Evolutionary conservation across 2,113 vertebrate genomes (phyloP).

Genomic region (Xyliphius kryptos): DNA sequence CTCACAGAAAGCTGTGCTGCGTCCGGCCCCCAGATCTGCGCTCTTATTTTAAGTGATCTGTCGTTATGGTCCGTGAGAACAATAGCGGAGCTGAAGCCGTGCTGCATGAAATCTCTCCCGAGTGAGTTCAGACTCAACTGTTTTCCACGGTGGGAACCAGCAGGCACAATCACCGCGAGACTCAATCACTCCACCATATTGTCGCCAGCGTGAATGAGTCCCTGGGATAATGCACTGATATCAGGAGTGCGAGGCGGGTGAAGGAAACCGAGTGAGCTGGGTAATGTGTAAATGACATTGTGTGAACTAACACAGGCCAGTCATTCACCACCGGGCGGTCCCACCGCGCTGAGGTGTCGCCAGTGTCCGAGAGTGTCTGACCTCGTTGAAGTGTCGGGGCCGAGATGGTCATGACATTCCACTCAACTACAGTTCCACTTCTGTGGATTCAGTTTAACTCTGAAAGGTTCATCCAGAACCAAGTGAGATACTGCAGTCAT

Average conservation of each 20-base stretch:
- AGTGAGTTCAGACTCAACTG: constrained; percentile 58
- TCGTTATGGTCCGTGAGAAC: constrained; percentile 57
- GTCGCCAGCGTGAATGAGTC: constrained; percentile 50
- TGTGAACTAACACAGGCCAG: constrained; percentile 44
- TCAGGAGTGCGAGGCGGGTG: constrained; percentile 36
- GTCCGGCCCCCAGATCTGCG: constrained; percentile 48
- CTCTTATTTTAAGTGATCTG: constrained; percentile 61
- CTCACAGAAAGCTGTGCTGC: constrained; percentile 28
- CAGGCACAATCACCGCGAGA: constrained; percentile 23
- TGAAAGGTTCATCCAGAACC: too few species aligned
- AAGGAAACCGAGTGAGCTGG: constrained; percentile 24
- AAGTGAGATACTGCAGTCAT: too few species aligned
- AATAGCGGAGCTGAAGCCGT: constrained; percentile 60
- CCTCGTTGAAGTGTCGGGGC: too few species aligned
- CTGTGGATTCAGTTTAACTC: too few species aligned
- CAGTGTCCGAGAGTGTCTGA: too few species aligned
- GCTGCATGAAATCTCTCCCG: constrained; percentile 60
- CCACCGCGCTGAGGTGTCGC: too few species aligned
- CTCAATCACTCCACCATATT: constrained; percentile 55
- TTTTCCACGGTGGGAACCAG: constrained; percentile 48
- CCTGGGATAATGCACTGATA: constrained; percentile 55
- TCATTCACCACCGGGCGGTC: too few species aligned
- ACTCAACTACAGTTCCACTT: constrained; percentile 1
- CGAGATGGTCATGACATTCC: too few species aligned
- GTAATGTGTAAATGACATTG: constrained; percentile 14